phyloP scores from a whole-genome alignment of 1,140 invertebrate species.

The Panagrolaimus sp. region DNA sequence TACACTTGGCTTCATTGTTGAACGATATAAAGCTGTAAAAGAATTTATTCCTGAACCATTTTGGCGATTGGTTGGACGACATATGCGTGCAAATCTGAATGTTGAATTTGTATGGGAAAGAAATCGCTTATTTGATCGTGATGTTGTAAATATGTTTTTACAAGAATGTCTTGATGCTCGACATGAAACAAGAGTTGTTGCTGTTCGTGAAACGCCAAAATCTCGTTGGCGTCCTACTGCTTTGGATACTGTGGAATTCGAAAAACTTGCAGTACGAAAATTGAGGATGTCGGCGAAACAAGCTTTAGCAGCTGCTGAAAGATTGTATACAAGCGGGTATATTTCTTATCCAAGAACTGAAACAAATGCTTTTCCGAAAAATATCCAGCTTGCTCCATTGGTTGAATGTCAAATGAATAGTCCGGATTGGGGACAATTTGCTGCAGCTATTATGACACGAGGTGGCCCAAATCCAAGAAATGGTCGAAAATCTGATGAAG shows the following conservation, averaged over 20 bases:
- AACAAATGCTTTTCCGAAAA: conserved; percentile 89
- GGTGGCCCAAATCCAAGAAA: conserved; percentile 79
- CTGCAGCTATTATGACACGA: conserved; percentile 56
- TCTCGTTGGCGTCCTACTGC: conserved; percentile 90
- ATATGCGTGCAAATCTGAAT: conserved; percentile 38
- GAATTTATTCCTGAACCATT: conserved; percentile 81
- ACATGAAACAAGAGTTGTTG: conserved; percentile 71
- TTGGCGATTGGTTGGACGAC: conserved; percentile 72
- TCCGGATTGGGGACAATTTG: conserved; percentile 53
- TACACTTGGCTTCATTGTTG: conserved; percentile 91
- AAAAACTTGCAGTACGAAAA: conserved; percentile 86
- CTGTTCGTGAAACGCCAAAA: conserved; percentile 80
- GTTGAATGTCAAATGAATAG: conserved; percentile 70
- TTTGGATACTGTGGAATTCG: conserved; percentile 84
- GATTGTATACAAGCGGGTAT: conserved; percentile 62
- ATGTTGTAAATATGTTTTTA: conserved; percentile 65
- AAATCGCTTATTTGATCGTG: conserved; percentile 79
- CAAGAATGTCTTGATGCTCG: conserved; percentile 67
- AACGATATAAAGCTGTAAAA: conserved; percentile 81
- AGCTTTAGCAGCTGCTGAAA: conserved; percentile 65
- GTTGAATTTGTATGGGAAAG: conserved; percentile 83
- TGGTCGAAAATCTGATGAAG: conserved; percentile 92
- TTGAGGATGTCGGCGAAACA: conserved; percentile 86
- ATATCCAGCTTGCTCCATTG: conserved; percentile 75
- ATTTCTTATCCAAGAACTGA: conserved; percentile 64